Conservation (phyloP, 1,140 invertebrate species). For the Neelides sp. region DNA sequence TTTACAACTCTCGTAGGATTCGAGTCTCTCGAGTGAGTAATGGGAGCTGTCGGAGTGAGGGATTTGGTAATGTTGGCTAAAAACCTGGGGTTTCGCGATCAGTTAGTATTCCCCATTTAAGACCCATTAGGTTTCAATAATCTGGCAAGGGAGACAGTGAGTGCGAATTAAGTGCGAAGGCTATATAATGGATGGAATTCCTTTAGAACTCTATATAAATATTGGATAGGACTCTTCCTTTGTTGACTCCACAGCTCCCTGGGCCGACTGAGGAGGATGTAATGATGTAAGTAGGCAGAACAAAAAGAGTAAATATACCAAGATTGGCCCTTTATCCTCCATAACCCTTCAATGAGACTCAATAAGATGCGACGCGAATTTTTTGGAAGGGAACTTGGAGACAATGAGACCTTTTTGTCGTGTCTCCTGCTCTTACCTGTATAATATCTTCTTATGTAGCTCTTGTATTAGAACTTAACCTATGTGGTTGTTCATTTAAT, state of each 20-base stretch:
- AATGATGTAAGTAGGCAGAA: background rate
- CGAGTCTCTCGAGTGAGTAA: too few relatives aligned
- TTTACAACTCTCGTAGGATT: too few relatives aligned
- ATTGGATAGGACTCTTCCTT: conserved; percentile 1
- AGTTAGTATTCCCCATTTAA: too few relatives aligned
- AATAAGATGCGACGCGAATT: conserved; percentile 13
- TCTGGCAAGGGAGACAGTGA: too few relatives aligned
- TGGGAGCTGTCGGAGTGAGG: too few relatives aligned
- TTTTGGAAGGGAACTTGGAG: conserved; percentile 11
- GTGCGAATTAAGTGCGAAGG: too few relatives aligned
- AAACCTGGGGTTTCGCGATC: too few relatives aligned
- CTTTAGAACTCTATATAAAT: background rate
- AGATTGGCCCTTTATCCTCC: background rate
- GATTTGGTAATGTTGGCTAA: too few relatives aligned
- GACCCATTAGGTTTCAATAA: too few relatives aligned
- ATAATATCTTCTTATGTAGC: conserved; percentile 1
- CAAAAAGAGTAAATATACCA: background rate
- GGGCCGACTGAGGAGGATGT: background rate
- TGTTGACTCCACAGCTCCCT: background rate
- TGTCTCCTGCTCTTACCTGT: background rate
- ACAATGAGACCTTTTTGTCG: conserved; percentile 7
- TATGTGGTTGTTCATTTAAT: conserved; percentile 12
- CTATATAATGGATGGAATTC: conserved; percentile 8
- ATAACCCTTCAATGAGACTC: background rate
- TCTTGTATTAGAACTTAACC: conserved; percentile 1